These are phyloP conservation scores for Drepana arcuata DNA, from an alignment of 1,140 invertebrate genomes.

Conservation along the genomic window DNA sequence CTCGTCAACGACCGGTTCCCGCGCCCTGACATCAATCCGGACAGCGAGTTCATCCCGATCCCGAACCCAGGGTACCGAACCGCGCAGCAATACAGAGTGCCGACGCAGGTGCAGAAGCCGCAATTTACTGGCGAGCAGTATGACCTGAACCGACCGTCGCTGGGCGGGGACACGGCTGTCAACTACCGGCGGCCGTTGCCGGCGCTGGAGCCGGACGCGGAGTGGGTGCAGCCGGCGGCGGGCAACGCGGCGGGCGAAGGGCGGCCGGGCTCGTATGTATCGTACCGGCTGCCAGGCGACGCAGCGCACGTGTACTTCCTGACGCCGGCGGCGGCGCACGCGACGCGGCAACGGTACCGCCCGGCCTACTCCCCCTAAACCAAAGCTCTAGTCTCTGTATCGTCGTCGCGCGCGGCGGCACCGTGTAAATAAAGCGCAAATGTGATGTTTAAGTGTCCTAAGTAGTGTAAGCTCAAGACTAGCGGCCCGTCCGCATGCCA, in stretches of 20 bases:
- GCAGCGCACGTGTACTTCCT: conserved; percentile 84
- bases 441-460: conserved; percentile 71
- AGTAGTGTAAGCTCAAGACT: conserved; percentile 64
- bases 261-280: conserved; percentile 74
- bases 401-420: conserved; percentile 26
- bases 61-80: conserved; percentile 60
- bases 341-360: conserved; percentile 56
- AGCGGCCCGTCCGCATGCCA: conserved; percentile 58
- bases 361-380: conserved; percentile 47
- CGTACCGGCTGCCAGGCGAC: conserved; percentile 78
- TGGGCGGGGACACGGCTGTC: conserved; percentile 75
- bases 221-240: conserved; percentile 73
- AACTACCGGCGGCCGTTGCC: conserved; percentile 76
- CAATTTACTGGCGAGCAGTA: conserved; percentile 48
- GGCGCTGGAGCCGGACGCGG: conserved; percentile 77
- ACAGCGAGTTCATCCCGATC: conserved; percentile 75
- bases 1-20: conserved; percentile 75
- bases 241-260: conserved; percentile 64
- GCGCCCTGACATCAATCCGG: conserved; percentile 76
- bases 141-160: conserved; percentile 54
- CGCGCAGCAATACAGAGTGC: conserved; percentile 49
- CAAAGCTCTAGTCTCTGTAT: conserved; percentile 60
- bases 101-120: conserved; percentile 32
- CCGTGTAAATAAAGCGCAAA: conserved; percentile 67
- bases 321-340: conserved; percentile 78